These are phyloP conservation scores for Heteromormyrus szaboi DNA, from an alignment of 2,797 vertebrate species.

Conservation along the genomic window DNA sequence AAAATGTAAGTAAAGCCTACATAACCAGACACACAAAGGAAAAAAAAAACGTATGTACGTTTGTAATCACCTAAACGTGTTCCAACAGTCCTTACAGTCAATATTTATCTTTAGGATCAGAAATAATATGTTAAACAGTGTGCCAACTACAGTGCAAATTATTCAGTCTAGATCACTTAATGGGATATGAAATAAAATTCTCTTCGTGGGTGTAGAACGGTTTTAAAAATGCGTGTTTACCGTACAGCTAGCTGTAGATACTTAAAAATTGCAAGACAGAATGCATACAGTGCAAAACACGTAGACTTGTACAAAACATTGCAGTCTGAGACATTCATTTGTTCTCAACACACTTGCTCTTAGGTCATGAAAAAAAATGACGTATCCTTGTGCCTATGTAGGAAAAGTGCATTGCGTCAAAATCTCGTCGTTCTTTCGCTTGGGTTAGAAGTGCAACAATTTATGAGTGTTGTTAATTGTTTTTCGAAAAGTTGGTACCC, in stretches of 20 bases:
- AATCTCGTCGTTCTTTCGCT: background rate
- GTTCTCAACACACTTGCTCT: constrained; percentile 32
- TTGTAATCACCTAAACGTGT: constrained; percentile 26
- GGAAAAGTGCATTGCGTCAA: constrained; percentile 11
- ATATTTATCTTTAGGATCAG: constrained; percentile 27
- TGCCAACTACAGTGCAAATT: constrained; percentile 45
- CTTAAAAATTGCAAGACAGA: constrained; percentile 39
- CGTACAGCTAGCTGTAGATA: constrained; percentile 29
- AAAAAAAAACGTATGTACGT: constrained; percentile 18
- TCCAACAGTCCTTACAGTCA: constrained; percentile 31
- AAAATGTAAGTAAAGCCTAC: constrained; percentile 35
- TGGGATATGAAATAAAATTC: constrained; percentile 30
- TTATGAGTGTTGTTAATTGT: background rate
- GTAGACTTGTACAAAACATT: constrained; percentile 43
- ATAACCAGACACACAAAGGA: constrained; percentile 25
- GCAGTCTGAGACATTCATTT: constrained; percentile 45
- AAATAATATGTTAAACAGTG: constrained; percentile 34
- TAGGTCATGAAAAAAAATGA: constrained; percentile 12
- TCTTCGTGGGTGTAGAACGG: constrained; percentile 36
- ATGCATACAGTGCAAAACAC: constrained; percentile 43
- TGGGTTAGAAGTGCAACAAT: constrained; percentile 4
- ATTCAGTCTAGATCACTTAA: constrained; percentile 31
- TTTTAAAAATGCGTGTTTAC: constrained; percentile 27
- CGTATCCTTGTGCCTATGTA: constrained; percentile 9
- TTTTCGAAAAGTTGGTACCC: background rate